Conservation (phyloP, 1,140 invertebrate genomes). For the Drosophila setifemur region DNA sequence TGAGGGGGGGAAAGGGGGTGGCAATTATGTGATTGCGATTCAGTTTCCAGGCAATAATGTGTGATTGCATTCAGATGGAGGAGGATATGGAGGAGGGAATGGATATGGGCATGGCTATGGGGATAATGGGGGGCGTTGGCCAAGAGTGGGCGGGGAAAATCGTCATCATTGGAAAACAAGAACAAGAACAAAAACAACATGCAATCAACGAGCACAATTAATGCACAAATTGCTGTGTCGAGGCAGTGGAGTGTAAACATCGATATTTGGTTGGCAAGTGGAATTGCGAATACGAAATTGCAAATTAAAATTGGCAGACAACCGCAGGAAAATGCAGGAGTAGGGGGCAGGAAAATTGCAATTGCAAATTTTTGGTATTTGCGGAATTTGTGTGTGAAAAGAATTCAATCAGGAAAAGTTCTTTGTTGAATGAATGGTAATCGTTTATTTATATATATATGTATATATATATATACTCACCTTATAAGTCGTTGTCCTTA, state of each 20-base stretch:
- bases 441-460: neutral
- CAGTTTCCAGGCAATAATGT: neutral
- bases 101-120: constrained; percentile 19
- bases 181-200: too few species aligned
- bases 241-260: constrained; percentile 47
- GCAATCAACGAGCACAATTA: constrained; percentile 70
- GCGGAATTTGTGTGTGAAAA: neutral
- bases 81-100: neutral
- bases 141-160: neutral
- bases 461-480: constrained; percentile 43
- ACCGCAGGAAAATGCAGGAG: neutral
- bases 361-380: neutral
- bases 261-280: neutral
- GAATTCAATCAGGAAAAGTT: neutral
- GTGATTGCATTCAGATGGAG: neutral
- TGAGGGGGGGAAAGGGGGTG: neutral
- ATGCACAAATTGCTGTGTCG: constrained; percentile 69
- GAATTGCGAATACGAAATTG: neutral
- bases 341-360: neutral
- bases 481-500: constrained; percentile 75
- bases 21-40: constrained; percentile 24
- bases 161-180: constrained; percentile 24
- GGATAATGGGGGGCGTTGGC: constrained; percentile 1
- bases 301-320: neutral
- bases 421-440: neutral